Base-by-base conservation (phyloP, 2,888 invertebrate species). In the Biston stratarius region DNA sequence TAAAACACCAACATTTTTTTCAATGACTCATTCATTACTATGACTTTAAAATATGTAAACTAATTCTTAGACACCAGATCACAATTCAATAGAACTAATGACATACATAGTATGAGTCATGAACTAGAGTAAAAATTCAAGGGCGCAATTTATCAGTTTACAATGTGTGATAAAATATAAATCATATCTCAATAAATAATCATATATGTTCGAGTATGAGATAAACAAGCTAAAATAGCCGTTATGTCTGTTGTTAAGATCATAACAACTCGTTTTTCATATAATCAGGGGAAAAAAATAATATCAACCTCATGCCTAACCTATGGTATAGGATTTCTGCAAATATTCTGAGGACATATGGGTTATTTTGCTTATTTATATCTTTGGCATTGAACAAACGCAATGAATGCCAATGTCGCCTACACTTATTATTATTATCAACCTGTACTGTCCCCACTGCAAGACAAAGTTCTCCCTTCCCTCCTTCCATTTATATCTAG, bases 1-100 rank as follows among this genome's bases (percentile, higher is more conserved):
- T 45, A 15, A 36, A 44, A 53, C 24, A 44, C 5, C 38, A 48
- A 47, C 40, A 48, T 10, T 40, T 55, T 48, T 62, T 55, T 33
- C 48, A 15, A 61, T 55, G 62, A 62, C 15, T 62, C 55, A 56
- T 51, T 62, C 47, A 56, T 51, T 60, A n/a, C 12, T 14, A 52
- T 34, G 44, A 60, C 40, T 14, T 12, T 6, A 45, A 47, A 36
- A 48, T 15, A 48, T 59, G 47, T 24, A 24, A 51, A 61, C 9
- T 9, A 36, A 45, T 61, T 61, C 53, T 14, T n/a, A n/a, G 61
- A 34, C 52, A 11, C 6, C 1, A 53, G 53, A 61, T 61, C 45
- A 24, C 24, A 47, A 53, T 47, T 53, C 53, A 49, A 42, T 59
- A 59, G 9, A 6, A 59, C 15, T 9, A 38, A 59, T 59, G 59